A percentile compares a stretch with the other conserved stretches of the same genome.
Conservation (phyloP, 2,888 invertebrate species). For the Lasioglossum malachurum region DNA sequence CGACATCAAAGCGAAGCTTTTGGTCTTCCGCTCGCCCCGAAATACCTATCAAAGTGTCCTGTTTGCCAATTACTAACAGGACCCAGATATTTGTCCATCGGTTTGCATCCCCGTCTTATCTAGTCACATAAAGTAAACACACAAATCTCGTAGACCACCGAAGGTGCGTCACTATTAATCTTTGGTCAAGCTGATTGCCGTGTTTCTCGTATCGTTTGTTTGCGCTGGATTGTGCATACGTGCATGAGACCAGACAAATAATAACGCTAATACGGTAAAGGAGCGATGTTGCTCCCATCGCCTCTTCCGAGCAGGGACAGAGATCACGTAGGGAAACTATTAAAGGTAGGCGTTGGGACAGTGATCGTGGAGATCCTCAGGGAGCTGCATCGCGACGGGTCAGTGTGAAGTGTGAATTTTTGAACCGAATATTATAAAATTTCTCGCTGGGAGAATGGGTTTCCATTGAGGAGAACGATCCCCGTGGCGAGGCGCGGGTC, state of each 20-base stretch:
- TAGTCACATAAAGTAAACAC: slow-evolving; percentile 81
- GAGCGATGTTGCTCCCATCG: too few species aligned
- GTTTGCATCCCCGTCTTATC: slow-evolving; percentile 78
- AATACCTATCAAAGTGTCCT: slow-evolving; percentile 76
- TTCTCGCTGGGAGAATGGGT: not conserved
- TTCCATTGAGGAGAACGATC: not conserved
- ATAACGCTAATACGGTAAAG: too few species aligned
- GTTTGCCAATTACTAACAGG: slow-evolving; percentile 82
- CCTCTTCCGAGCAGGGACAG: too few species aligned
- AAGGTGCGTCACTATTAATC: slow-evolving; percentile 16
- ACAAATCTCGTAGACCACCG: slow-evolving; percentile 39
- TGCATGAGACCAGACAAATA: too few species aligned
- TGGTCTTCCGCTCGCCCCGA: slow-evolving; percentile 69
- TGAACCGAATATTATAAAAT: slow-evolving; percentile 8
- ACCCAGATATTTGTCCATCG: slow-evolving; percentile 79
- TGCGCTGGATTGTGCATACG: not conserved
- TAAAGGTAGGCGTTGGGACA: too few species aligned
- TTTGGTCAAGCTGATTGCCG: slow-evolving; percentile 2
- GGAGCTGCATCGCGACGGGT: not conserved
- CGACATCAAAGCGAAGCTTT: slow-evolving; percentile 80
- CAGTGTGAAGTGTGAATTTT: not conserved
- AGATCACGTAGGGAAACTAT: too few species aligned
- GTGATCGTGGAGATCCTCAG: too few species aligned
- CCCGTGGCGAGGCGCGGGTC: not conserved
- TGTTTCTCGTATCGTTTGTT: not conserved